phyloP scores from a whole-genome alignment of 2,888 invertebrate species.

The Macrostomum cliftonense region DNA sequence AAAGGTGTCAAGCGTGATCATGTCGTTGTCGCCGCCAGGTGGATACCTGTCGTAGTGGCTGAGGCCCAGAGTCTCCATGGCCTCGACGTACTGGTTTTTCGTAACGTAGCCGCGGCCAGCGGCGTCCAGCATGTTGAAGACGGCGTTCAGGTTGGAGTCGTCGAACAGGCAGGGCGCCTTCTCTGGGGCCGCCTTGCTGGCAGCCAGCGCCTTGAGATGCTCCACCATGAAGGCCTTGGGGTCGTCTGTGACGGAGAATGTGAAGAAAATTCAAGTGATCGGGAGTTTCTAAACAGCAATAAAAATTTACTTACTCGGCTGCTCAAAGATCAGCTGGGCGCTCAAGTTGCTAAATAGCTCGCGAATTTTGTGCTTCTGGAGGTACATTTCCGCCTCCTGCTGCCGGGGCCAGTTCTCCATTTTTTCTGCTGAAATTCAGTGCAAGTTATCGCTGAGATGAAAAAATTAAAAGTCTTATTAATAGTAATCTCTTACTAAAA shows the following conservation, averaged over 20 bases:
- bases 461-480: too few species aligned
- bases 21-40: slow-evolving; percentile 20
- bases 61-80: slow-evolving; percentile 24
- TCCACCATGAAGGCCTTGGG: slow-evolving; percentile 30
- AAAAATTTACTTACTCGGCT: slow-evolving; percentile 20
- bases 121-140: slow-evolving; percentile 34
- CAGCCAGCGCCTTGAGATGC: slow-evolving; percentile 24
- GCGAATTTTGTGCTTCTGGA: slow-evolving; percentile 23
- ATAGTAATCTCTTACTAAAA: too few species aligned
- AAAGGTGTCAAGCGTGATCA: slow-evolving; percentile 24
- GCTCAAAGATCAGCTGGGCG: slow-evolving; percentile 26
- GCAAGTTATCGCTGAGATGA: too few species aligned
- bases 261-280: too few species aligned
- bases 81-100: slow-evolving; percentile 28
- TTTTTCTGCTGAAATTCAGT: too few species aligned
- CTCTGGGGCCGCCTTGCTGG: slow-evolving; percentile 19
- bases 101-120: slow-evolving; percentile 26
- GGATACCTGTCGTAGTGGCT: slow-evolving; percentile 19
- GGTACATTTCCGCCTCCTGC: slow-evolving; percentile 22
- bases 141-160: slow-evolving; percentile 27
- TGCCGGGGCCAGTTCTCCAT: slow-evolving; percentile 12
- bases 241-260: slow-evolving; percentile 18
- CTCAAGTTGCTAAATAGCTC: slow-evolving; percentile 31
- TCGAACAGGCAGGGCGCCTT: slow-evolving; percentile 29
- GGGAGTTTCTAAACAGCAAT: too few species aligned